Evolutionary conservation across 2,888 invertebrate genomes (phyloP).

Genomic region (Caradrina clavipalpis): DNA sequence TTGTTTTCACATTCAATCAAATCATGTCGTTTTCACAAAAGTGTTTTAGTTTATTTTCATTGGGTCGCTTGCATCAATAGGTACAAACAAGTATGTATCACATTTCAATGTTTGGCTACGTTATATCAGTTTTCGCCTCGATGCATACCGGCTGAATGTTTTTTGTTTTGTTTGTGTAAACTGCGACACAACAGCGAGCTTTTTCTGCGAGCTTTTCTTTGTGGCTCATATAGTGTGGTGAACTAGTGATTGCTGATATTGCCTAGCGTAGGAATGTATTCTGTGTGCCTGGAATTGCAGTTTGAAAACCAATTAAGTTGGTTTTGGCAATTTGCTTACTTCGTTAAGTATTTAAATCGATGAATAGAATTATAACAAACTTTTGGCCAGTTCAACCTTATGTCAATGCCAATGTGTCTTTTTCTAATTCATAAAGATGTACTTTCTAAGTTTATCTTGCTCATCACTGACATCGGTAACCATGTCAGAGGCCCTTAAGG

Average conservation of each 20-base stretch:
- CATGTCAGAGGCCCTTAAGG: too few relatives aligned
- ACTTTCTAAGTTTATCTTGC: too few relatives aligned
- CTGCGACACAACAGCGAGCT: conserved; percentile 71
- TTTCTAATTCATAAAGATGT: too few relatives aligned
- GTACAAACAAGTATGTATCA: conserved; percentile 58
- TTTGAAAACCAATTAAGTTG: conserved; percentile 5
- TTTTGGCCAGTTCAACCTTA: background rate
- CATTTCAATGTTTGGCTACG: conserved; percentile 73
- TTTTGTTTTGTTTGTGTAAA: conserved; percentile 70
- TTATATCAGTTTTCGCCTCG: conserved; percentile 70
- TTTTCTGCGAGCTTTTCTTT: conserved; percentile 73
- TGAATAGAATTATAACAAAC: background rate
- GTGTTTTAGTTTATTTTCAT: conserved; percentile 48
- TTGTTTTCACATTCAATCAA: conserved; percentile 9
- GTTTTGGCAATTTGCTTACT: background rate
- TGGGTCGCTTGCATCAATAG: conserved; percentile 54
- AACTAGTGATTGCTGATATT: conserved; percentile 68
- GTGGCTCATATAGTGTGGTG: conserved; percentile 68
- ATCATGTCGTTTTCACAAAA: conserved; percentile 9
- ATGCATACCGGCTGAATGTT: conserved; percentile 51
- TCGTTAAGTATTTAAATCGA: background rate
- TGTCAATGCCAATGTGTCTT: too few relatives aligned
- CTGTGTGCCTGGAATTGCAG: conserved; percentile 10
- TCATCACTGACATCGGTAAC: too few relatives aligned
- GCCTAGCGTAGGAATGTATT: conserved; percentile 27